Base-by-base conservation (phyloP, 2,797 vertebrate species). In the Siniperca obscura region DNA sequence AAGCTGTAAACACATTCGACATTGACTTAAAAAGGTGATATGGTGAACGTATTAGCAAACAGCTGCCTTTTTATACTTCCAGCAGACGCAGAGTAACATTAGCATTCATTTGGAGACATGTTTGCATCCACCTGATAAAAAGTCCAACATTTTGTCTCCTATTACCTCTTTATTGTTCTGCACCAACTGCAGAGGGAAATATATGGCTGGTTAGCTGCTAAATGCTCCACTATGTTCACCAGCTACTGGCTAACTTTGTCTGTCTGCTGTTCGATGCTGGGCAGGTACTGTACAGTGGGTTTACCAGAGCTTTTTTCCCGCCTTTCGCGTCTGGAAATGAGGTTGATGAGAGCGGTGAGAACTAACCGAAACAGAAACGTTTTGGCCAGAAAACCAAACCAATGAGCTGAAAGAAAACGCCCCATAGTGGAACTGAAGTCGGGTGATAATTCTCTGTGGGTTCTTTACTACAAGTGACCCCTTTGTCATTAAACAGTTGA, bases 1-100 rank as follows among this genome's bases (percentile, higher is more conserved):
- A 62, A 71, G 34, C 52, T 71, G 48, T 70, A 66, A 83, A 66
- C 22, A 36, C 22, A 59, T 76, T 79, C 55, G 72, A 12, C 34
- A 64, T 21, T 76, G 64, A 56, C 44, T 57, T 36, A 42, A 80
- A 77, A 40, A 46, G 25, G n/a, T 75, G 14, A 77, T 36, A 65
- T 50, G 11, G 61, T 2, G 13, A 69, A 59, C 5, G 7, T 62
- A 48, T 71, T 60, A 8, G 59, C 67, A 44, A 78, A 27, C 72
- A 61, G 76, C 53, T 70, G 72, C 60, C 17, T 44, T 70, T 79
- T 61, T 50, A 67, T 40, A 38, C 50, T 52, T 40, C 34, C 17
- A 76, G 55, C 74, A 56, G 56, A 50, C 30, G 17, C 3, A 4
- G 3, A n/a, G 44, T 10, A 55, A 50, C 78, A 65, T 70, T 76